Base-by-base conservation (phyloP, 2,113 vertebrate genomes). In the Chaenogobius annularis region DNA sequence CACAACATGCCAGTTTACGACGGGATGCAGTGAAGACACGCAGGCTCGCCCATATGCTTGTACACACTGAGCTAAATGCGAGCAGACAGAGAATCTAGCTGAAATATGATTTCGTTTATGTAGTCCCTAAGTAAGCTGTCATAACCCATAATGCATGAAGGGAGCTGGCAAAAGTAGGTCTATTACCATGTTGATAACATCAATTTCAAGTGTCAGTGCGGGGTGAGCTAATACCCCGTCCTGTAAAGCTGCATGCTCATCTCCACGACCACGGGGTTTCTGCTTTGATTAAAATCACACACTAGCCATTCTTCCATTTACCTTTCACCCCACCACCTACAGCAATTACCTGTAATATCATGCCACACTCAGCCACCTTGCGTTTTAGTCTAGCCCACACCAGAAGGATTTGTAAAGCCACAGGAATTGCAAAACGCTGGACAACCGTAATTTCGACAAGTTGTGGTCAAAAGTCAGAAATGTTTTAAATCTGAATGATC, bases 151-250 rank as follows among this genome's bases (percentile, higher is more conserved):
- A 84, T 75, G 72, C 70, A 70, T 81, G 79, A 87, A 56, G 82
- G 74, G 83, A 84, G 77, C 55, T 77, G 76, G 82, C 83, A 73
- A 86, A 86, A 84, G 83, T 77, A 80, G 78, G 77, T 85, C 72
- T 83, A 90, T 89, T 89, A 90, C 83, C 74, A 75, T 87, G 80
- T 73, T 89, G 85, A 87, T 90, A 81, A 83, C 80, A 85, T 90
- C 80, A 84, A 86, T 90, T 89, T 87, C 50, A 78, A 79, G 74
- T 87, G 89, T 90, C 86, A 89, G 67, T 19, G 67, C 12, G 62
- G 78, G 71, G 80, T 79, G 77, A 80, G 78, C 64, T 80, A 81
- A 88, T 78, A 86, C 77, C 64, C 20, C 3, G 68, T 37, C 74
- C 81, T 15, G 73, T 59, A 56, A 84, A 71, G 66, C 76, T 76